A percentile compares a stretch with the other conserved stretches of the same genome.
These are phyloP conservation scores for Tridacna crocea DNA, from an alignment of 2,888 invertebrate species.

Conservation along the genomic window DNA sequence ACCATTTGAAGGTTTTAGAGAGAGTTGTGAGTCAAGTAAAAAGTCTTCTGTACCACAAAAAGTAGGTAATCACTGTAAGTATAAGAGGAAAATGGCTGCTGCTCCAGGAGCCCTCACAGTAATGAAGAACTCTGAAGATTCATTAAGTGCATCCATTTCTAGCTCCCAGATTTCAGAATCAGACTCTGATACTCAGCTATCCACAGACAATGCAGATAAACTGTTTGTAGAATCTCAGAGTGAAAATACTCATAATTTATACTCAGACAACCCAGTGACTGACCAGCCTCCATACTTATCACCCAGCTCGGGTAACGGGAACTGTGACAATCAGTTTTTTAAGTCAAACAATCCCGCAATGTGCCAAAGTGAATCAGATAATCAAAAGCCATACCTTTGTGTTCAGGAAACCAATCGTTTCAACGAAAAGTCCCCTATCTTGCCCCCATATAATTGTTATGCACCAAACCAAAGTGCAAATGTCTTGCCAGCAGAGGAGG, in stretches of 20 bases:
- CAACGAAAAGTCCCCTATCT: conserved; percentile 53
- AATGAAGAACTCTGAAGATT: conserved; percentile 56
- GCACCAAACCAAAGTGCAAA: conserved; percentile 52
- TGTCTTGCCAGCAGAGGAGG: conserved; percentile 51
- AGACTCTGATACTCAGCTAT: conserved; percentile 57
- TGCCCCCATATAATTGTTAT: conserved; percentile 59
- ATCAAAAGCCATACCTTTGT: conserved; percentile 62
- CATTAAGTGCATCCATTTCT: conserved; percentile 56
- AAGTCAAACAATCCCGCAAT: conserved; percentile 47
- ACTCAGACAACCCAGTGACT: conserved; percentile 33
- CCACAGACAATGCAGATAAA: conserved; percentile 52
- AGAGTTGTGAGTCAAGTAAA: not conserved
- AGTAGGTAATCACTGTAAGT: not conserved
- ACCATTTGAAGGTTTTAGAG: conserved; percentile 23
- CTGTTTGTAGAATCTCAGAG: conserved; percentile 55
- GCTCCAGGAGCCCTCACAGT: conserved; percentile 48
- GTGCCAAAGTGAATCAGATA: conserved; percentile 60
- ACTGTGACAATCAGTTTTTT: conserved; percentile 47
- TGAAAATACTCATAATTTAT: conserved; percentile 52
- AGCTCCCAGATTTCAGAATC: conserved; percentile 59
- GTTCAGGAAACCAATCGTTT: conserved; percentile 55
- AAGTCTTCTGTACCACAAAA: not conserved
- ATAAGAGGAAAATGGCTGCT: conserved; percentile 45
- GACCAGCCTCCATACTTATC: conserved; percentile 26
- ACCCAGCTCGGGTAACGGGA: conserved; percentile 36